phyloP scores from a whole-genome alignment of 2,113 vertebrate genomes.

The Pithys albifrons region DNA sequence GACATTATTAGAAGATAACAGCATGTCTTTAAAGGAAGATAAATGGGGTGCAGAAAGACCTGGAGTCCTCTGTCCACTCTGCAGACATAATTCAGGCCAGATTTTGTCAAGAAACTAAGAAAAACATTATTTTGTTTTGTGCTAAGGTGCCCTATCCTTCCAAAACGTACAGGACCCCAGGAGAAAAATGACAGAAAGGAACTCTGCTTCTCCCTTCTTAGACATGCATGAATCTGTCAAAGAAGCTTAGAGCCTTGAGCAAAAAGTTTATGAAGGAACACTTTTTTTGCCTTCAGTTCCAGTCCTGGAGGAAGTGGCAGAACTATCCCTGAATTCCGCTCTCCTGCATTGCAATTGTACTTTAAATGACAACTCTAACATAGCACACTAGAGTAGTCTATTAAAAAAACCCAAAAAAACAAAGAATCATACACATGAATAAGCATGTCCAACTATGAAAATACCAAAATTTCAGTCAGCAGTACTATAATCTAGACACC shows the following conservation, averaged over 20 bases:
- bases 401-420: not conserved
- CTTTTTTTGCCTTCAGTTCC: not conserved
- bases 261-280: not conserved
- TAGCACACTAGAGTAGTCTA: not conserved
- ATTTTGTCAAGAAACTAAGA: not conserved
- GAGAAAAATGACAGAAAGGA: not conserved
- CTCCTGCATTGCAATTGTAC: not conserved
- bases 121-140: not conserved
- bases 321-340: not conserved
- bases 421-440: not conserved
- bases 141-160: not conserved
- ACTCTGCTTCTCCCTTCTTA: not conserved
- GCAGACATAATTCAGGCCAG: not conserved
- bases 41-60: not conserved
- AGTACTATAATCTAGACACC: not conserved
- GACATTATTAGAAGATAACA: not conserved
- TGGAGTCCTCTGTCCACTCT: not conserved
- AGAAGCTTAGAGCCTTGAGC: not conserved
- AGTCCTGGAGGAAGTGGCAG: not conserved
- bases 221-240: not conserved
- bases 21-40: not conserved
- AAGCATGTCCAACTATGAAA: not conserved
- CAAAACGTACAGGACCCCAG: not conserved
- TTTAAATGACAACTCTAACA: not conserved
- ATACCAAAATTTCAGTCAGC: not conserved